Percentiles rank a stretch among this genome's conserved stretches.
Conservation (phyloP, 1,140 invertebrate species). For the Harpegnathos saltator region DNA sequence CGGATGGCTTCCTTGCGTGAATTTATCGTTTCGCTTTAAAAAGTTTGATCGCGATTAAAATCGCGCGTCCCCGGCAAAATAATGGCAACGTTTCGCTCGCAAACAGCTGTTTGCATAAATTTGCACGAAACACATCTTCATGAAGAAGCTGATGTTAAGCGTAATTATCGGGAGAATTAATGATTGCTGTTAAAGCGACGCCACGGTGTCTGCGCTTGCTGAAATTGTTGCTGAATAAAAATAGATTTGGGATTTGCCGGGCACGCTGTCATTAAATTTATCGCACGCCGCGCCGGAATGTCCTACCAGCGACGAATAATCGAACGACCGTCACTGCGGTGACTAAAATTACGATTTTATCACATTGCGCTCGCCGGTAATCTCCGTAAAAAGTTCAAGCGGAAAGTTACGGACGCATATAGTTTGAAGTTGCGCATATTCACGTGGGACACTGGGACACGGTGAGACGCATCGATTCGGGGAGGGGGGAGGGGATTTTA, state of each 20-base stretch:
- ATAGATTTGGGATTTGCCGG: not conserved
- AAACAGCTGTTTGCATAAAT: not conserved
- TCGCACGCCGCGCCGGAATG: not conserved
- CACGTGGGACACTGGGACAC: not conserved
- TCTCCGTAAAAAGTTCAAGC: slow-evolving; percentile 26
- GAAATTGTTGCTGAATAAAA: not conserved
- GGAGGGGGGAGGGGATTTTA: slow-evolving; percentile 9
- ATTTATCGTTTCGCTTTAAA: slow-evolving; percentile 47
- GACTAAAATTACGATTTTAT: slow-evolving; percentile 5
- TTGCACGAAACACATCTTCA: not conserved
- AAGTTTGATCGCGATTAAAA: slow-evolving; percentile 60
- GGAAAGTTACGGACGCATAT: slow-evolving; percentile 24
- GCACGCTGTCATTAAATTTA: slow-evolving; percentile 5
- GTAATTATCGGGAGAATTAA: not conserved
- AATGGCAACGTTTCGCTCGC: slow-evolving; percentile 12
- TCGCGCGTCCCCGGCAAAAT: slow-evolving; percentile 21
- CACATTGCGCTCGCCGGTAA: not conserved
- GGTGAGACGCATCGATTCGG: not conserved
- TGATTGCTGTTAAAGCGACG: not conserved
- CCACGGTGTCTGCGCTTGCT: too few relatives aligned
- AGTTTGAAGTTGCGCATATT: slow-evolving; percentile 19
- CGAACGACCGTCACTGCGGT: not conserved
- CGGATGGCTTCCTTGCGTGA: slow-evolving; percentile 32
- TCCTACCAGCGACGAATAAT: not conserved
- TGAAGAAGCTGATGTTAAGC: not conserved